A percentile compares a stretch with the other conserved stretches of the same genome.
Conservation (phyloP, 2,797 vertebrate genomes). For the Stomatorhinus walkeri region DNA sequence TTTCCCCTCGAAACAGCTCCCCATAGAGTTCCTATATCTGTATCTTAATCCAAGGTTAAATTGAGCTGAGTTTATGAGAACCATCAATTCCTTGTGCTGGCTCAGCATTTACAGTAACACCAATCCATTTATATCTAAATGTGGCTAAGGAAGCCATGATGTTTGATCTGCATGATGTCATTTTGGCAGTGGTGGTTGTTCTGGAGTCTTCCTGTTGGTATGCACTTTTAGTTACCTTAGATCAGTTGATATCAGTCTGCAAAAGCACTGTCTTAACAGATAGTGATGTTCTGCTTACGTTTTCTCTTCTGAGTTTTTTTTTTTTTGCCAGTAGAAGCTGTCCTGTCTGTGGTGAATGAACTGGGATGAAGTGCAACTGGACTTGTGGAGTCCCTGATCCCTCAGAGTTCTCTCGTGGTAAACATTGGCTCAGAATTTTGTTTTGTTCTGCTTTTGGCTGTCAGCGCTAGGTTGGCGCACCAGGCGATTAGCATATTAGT, state of each 20-base stretch:
- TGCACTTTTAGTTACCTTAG: not conserved
- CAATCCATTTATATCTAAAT: not conserved
- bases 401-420: not conserved
- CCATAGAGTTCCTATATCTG: slow-evolving; percentile 30
- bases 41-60: slow-evolving; percentile 54
- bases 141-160: slow-evolving; percentile 13
- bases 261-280: not conserved
- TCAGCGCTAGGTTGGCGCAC: slow-evolving; percentile 4
- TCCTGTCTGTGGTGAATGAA: not conserved
- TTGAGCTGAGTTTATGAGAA: slow-evolving; percentile 32
- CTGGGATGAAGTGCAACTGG: slow-evolving; percentile 4
- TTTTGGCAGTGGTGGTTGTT: slow-evolving; percentile 12
- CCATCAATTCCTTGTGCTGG: slow-evolving; percentile 42
- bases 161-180: slow-evolving; percentile 11
- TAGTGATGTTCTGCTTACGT: slow-evolving; percentile 1
- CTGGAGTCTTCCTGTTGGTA: not conserved
- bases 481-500: slow-evolving; percentile 17
- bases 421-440: slow-evolving; percentile 17
- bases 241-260: not conserved
- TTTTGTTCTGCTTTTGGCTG: not conserved
- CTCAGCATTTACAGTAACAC: slow-evolving; percentile 47
- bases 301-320: not conserved
- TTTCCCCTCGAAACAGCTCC: slow-evolving; percentile 23
- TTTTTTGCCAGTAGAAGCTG: not conserved
- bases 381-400: not conserved